Evolutionary conservation across 1,140 invertebrate genomes (phyloP), one percentile per base, ranked within the genome.

Genomic region (Wiebesia pumilae): DNA sequence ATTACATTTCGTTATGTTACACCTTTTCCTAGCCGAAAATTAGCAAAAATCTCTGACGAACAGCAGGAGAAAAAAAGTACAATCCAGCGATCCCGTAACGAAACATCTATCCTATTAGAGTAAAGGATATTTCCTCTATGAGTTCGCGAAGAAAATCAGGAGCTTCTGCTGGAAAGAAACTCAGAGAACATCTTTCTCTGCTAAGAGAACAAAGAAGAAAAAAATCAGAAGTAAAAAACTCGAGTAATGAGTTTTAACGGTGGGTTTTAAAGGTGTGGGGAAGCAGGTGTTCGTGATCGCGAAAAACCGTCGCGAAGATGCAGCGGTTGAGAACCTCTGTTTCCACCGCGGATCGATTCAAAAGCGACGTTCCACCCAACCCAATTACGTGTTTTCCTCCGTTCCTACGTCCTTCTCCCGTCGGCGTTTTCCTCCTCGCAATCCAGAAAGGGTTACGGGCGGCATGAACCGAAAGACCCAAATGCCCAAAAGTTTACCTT

Each of bases 361-460:
- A 92, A 92, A 93, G 92, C 92, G 91, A 90, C 92, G 92, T 90
- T 91, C 87, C 91, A 91, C 91, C 91, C 91, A 90, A 91, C 91
- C 91, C 92, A 91, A 91, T 92, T 92, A 92, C 92, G 89, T 90
- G 88, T 91, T 92, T 93, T 92, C 90, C 91, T 90, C 89, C 88
- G 87, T 90, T 86, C 90, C 91, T 89, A 88, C 88, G 88, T 90
- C 86, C 90, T 86, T 87, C 88, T 75, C 82, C 88, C 80, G 40
- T 19, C 62, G 80, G 19, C n/a, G 1, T 35, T 80, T 80, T 65
- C 54, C 54, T 35, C 78, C 73, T 71, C 73, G 35, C 85, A 81
- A 86, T 85, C 88, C 89, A 86, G 88, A 90, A 92, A 85, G 62
- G 30, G 54, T 80, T 69, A 35, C 33, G 10, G 38, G 27, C 33